Evolutionary conservation across 2,113 vertebrate species (phyloP).

Genomic region (Hipposideros armiger): DNA sequence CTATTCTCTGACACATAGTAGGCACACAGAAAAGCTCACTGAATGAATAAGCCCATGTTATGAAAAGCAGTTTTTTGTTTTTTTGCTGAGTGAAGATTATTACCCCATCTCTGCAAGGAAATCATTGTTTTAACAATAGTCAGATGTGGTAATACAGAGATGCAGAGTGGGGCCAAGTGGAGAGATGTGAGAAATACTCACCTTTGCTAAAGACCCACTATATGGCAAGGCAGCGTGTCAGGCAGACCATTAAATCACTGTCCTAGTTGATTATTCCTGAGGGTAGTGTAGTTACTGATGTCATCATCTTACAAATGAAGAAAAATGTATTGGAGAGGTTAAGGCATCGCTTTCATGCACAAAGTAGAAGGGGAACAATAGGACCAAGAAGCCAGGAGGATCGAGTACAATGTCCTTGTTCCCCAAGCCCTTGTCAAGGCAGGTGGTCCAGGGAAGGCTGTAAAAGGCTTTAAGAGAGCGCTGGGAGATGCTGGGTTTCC

Average conservation of each 20-base stretch:
- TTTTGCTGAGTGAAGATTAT: conserved; percentile 46
- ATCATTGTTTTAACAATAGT: conserved; percentile 60
- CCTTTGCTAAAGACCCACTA: conserved; percentile 29
- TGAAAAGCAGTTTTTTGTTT: conserved; percentile 49
- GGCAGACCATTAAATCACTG: not conserved
- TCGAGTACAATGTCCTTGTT: not conserved
- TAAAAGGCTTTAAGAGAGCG: not conserved
- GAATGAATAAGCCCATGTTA: conserved; percentile 8
- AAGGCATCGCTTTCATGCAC: not conserved
- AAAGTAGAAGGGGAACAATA: not conserved
- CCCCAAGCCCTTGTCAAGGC: not conserved
- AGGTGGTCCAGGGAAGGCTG: not conserved
- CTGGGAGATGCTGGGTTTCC: not conserved
- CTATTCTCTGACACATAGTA: not conserved
- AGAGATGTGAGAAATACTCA: conserved; percentile 29
- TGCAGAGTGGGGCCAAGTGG: not conserved
- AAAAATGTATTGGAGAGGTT: not conserved
- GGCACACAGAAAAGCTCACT: conserved; percentile 4
- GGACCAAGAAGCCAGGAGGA: not conserved
- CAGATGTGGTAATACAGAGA: not conserved
- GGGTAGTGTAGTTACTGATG: not conserved
- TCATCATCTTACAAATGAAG: conserved; percentile 49
- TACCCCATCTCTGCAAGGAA: conserved; percentile 8
- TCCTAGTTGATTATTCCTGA: not conserved
- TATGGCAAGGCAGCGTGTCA: not conserved